These are phyloP conservation scores for Ennomos fuscantarius DNA, from an alignment of 2,888 invertebrate genomes.

Conservation along the genomic window DNA sequence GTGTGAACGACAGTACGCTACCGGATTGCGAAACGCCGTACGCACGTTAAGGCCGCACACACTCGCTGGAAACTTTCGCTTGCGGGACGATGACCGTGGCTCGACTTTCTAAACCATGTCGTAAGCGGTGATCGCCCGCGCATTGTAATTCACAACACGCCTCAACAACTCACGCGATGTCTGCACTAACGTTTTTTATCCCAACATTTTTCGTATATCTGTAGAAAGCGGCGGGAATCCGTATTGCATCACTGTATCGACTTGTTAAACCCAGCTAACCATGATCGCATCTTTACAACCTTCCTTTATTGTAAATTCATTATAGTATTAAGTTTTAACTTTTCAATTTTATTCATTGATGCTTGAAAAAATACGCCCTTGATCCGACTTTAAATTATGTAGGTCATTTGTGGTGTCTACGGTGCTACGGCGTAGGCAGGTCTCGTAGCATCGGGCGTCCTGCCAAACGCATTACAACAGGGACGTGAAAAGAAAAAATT, in stretches of 20 bases:
- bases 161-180: slow-evolving; percentile 72
- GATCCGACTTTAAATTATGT: slow-evolving; percentile 24
- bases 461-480: slow-evolving; percentile 26
- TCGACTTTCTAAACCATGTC: slow-evolving; percentile 82
- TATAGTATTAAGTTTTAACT: slow-evolving; percentile 11
- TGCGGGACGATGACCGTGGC: slow-evolving; percentile 80
- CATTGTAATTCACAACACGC: slow-evolving; percentile 79
- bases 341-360: slow-evolving; percentile 19
- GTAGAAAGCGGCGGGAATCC: slow-evolving; percentile 64
- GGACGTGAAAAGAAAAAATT: slow-evolving; percentile 23
- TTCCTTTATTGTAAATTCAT: slow-evolving; percentile 29
- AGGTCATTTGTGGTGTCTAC: slow-evolving; percentile 32
- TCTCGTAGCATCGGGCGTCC: slow-evolving; percentile 36
- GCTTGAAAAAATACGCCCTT: slow-evolving; percentile 23
- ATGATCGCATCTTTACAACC: slow-evolving; percentile 30
- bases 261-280: slow-evolving; percentile 18
- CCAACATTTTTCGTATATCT: slow-evolving; percentile 60
- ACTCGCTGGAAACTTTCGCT: slow-evolving; percentile 77
- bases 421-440: slow-evolving; percentile 41
- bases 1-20: slow-evolving; percentile 37
- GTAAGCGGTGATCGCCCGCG: slow-evolving; percentile 77
- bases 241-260: slow-evolving; percentile 23
- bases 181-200: slow-evolving; percentile 69
- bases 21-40: slow-evolving; percentile 58
- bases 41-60: slow-evolving; percentile 59